phyloP scores from a whole-genome alignment of 2,888 invertebrate genomes.

The Dynastes hyllus region DNA sequence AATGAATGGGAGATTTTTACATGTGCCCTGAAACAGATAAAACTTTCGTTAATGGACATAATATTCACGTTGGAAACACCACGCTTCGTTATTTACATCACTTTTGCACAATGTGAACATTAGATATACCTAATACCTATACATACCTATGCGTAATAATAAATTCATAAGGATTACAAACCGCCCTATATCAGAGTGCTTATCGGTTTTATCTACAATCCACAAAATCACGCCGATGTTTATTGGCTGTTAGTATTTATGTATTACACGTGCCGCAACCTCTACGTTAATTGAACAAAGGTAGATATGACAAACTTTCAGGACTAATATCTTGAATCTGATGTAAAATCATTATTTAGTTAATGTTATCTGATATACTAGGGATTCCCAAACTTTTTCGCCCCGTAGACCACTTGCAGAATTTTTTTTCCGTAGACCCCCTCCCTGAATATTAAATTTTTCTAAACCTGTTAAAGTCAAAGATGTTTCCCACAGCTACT shows the following conservation, averaged over 20 bases:
- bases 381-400: too few species aligned
- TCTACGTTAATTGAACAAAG: constrained; percentile 13
- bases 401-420: too few species aligned
- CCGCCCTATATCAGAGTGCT: background rate
- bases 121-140: background rate
- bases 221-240: constrained; percentile 14
- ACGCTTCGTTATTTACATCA: constrained; percentile 10
- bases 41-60: constrained; percentile 27
- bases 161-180: constrained; percentile 5
- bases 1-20: constrained; percentile 29
- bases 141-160: constrained; percentile 6
- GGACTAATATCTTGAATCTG: background rate
- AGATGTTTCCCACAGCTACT: too few species aligned
- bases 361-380: too few species aligned
- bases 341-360: background rate
- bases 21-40: constrained; percentile 32
- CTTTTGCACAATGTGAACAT: background rate
- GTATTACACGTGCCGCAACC: constrained; percentile 8
- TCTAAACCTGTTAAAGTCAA: too few species aligned
- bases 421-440: too few species aligned
- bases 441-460: too few species aligned
- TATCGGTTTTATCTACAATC: constrained; percentile 11
- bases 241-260: constrained; percentile 33
- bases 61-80: background rate
- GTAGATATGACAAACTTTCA: constrained; percentile 4